phyloP scores from a whole-genome alignment of 2,888 invertebrate genomes.

The Tiphia femorata region DNA sequence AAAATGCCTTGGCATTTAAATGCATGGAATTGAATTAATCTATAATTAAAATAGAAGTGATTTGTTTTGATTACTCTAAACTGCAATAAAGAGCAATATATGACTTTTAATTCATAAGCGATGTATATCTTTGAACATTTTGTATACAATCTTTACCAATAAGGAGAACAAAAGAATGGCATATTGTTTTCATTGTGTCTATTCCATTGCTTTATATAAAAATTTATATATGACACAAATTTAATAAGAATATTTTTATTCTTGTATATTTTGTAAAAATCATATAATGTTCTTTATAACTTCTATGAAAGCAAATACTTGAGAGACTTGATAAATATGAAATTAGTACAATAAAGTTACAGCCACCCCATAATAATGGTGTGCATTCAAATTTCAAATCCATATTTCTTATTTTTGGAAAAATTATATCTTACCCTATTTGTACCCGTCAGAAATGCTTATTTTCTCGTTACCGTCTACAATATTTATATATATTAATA shows the following conservation, averaged over 20 bases:
- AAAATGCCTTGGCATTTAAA: conserved; percentile 53
- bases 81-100: conserved; percentile 26
- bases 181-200: background rate
- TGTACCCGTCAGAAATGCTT: conserved; percentile 66
- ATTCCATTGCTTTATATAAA: background rate
- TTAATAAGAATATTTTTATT: background rate
- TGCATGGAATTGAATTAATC: conserved; percentile 27
- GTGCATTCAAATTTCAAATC: conserved; percentile 57
- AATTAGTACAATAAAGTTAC: conserved; percentile 29
- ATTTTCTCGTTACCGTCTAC: conserved; percentile 44
- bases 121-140: conserved; percentile 1
- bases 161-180: conserved; percentile 11
- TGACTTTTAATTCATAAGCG: conserved; percentile 20
- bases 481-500: conserved; percentile 38
- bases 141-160: conserved; percentile 7
- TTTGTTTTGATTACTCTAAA: conserved; percentile 31
- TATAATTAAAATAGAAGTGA: conserved; percentile 31
- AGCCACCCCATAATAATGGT: conserved; percentile 32
- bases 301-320: conserved; percentile 17
- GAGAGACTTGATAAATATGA: conserved; percentile 15
- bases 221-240: background rate
- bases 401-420: conserved; percentile 51
- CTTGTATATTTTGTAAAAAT: conserved; percentile 10
- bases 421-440: conserved; percentile 60
- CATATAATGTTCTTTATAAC: conserved; percentile 22